Conservation (phyloP, 1,140 invertebrate genomes). For the Ips nitidus region DNA sequence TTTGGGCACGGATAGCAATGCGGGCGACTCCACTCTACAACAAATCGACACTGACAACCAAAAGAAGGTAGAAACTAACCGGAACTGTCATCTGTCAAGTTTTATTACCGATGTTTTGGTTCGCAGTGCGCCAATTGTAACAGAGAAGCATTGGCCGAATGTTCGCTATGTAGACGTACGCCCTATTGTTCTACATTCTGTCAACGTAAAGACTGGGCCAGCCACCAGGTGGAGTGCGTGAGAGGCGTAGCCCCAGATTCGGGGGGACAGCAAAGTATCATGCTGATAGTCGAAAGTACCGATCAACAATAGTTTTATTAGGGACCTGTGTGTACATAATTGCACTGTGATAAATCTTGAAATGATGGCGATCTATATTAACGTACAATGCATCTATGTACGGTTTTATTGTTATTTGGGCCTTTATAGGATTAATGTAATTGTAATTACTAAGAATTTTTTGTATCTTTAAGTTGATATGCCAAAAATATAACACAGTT, state of each 20-base stretch:
- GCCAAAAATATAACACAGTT: too few relatives aligned
- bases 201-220: slow-evolving; percentile 83
- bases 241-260: slow-evolving; percentile 58
- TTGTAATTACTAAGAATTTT: too few relatives aligned
- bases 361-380: too few relatives aligned
- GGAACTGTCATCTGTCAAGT: background rate
- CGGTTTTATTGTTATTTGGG: too few relatives aligned
- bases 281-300: slow-evolving; percentile 64
- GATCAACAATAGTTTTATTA: slow-evolving; percentile 46
- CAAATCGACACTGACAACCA: slow-evolving; percentile 58
- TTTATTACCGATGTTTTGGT: background rate
- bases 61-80: slow-evolving; percentile 55
- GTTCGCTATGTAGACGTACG: slow-evolving; percentile 78
- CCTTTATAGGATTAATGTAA: too few relatives aligned
- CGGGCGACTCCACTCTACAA: slow-evolving; percentile 54
- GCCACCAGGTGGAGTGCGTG: slow-evolving; percentile 82
- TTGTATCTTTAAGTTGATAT: too few relatives aligned
- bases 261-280: slow-evolving; percentile 61
- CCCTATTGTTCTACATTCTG: slow-evolving; percentile 87
- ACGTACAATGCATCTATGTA: too few relatives aligned
- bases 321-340: too few relatives aligned
- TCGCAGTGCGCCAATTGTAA: slow-evolving; percentile 84
- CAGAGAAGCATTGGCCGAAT: slow-evolving; percentile 80
- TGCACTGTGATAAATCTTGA: too few relatives aligned
- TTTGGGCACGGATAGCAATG: slow-evolving; percentile 48